phyloP scores from a whole-genome alignment of 2,888 invertebrate genomes.

The Eristalinus aeneus region DNA sequence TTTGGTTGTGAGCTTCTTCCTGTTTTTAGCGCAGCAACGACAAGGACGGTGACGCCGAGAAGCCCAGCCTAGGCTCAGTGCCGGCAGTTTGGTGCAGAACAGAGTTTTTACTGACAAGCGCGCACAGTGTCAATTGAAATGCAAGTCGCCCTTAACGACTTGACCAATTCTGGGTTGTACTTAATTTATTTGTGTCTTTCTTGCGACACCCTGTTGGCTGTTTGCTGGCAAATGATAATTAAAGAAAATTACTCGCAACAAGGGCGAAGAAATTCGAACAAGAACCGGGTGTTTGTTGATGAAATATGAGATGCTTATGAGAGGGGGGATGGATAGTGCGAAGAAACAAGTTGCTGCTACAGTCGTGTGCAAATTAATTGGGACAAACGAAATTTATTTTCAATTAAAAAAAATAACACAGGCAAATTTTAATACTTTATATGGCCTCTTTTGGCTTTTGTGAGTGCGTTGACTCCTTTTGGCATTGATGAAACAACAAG shows the following conservation, averaged over 20 bases:
- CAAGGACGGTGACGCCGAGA: not conserved
- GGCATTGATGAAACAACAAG: too few species aligned
- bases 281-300: not conserved
- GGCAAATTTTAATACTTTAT: too few species aligned
- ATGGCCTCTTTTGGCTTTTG: too few species aligned
- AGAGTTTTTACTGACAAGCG: slow-evolving; percentile 20
- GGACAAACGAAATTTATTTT: too few species aligned
- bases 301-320: not conserved
- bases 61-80: slow-evolving; percentile 9
- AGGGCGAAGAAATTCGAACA: not conserved
- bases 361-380: too few species aligned
- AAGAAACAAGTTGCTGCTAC: not conserved
- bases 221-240: not conserved
- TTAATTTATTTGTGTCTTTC: not conserved
- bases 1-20: slow-evolving; percentile 43
- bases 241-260: not conserved
- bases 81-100: slow-evolving; percentile 35
- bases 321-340: not conserved
- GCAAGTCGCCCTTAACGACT: slow-evolving; percentile 56
- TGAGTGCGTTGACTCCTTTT: not conserved
- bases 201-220: not conserved
- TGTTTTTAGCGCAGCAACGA: slow-evolving; percentile 7
- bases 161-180: slow-evolving; percentile 8
- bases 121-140: slow-evolving; percentile 42
- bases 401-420: too few species aligned